These are phyloP conservation scores for Muscicapa comitata DNA, from an alignment of 2,797 vertebrate genomes.

Conservation along the genomic window DNA sequence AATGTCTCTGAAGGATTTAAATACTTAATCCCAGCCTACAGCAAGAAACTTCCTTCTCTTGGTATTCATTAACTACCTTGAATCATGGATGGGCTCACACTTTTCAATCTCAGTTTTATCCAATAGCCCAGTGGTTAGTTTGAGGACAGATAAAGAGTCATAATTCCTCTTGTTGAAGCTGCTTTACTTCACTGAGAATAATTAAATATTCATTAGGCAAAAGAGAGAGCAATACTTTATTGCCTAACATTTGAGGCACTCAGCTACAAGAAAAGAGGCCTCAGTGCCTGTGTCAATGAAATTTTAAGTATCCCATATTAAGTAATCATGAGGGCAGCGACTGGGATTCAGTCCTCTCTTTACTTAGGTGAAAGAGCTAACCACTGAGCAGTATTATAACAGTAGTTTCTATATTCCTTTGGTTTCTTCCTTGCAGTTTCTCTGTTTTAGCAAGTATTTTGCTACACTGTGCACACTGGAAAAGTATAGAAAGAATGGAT, in stretches of 20 bases:
- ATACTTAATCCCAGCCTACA: neutral
- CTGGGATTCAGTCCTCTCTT: constrained; percentile 1
- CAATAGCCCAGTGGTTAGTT: neutral
- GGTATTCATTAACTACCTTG: neutral
- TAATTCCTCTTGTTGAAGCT: constrained; percentile 15
- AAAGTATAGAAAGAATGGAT: neutral
- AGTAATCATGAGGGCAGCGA: constrained; percentile 49
- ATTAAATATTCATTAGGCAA: constrained; percentile 54
- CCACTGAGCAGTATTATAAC: neutral
- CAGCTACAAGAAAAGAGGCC: neutral
- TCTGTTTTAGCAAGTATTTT: neutral
- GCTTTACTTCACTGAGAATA: constrained; percentile 12
- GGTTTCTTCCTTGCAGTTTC: neutral
- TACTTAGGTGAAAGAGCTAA: constrained; percentile 9
- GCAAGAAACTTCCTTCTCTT: neutral
- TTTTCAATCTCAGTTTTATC: neutral
- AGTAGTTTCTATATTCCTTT: neutral
- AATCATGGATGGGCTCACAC: neutral
- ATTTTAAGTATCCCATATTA: constrained; percentile 59
- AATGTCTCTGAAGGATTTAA: neutral
- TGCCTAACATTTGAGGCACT: neutral
- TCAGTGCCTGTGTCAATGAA: neutral
- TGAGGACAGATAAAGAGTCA: neutral
- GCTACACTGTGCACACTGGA: neutral
- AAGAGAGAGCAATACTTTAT: constrained; percentile 31